Conservation (phyloP, 2,888 invertebrate genomes). For the Neocrepidodera transversa region DNA sequence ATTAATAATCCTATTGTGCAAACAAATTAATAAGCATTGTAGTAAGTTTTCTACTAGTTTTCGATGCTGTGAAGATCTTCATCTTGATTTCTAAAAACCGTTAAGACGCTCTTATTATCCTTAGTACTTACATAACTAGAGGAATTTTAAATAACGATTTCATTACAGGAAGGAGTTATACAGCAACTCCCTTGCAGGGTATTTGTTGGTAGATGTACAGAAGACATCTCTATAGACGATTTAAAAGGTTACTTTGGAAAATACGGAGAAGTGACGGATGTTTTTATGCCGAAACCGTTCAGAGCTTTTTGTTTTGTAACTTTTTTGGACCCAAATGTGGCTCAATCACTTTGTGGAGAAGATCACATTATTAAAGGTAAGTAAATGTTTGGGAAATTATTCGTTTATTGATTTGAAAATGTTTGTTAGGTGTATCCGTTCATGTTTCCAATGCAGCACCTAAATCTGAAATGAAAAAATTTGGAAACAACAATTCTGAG, state of each 20-base stretch:
- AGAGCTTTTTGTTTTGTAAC: conserved; percentile 93
- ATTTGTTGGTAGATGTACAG: conserved; percentile 93
- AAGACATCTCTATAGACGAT: conserved; percentile 90
- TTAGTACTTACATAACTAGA: too few relatives aligned
- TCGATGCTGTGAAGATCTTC: too few relatives aligned
- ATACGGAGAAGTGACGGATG: conserved; percentile 93
- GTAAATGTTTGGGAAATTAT: not conserved
- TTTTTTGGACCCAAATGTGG: conserved; percentile 90
- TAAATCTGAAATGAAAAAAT: conserved; percentile 64
- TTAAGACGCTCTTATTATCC: too few relatives aligned
- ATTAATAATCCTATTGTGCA: too few relatives aligned
- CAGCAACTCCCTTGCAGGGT: conserved; percentile 90
- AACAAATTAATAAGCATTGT: too few relatives aligned
- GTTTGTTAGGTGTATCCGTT: conserved; percentile 69
- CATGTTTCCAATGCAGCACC: conserved; percentile 90
- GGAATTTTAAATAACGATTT: too few relatives aligned
- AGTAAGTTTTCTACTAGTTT: too few relatives aligned
- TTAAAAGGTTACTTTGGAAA: conserved; percentile 88
- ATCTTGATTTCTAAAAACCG: too few relatives aligned
- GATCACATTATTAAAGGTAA: conserved; percentile 90
- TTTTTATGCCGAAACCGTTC: conserved; percentile 95
- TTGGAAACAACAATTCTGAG: conserved; percentile 4
- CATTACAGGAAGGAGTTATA: conserved; percentile 79
- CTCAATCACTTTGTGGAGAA: conserved; percentile 89
- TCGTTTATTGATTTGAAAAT: not conserved